Percentiles rank a stretch among this genome's conserved stretches.
phyloP scores from a whole-genome alignment of 2,888 invertebrate species.

The Apamea monoglypha region DNA sequence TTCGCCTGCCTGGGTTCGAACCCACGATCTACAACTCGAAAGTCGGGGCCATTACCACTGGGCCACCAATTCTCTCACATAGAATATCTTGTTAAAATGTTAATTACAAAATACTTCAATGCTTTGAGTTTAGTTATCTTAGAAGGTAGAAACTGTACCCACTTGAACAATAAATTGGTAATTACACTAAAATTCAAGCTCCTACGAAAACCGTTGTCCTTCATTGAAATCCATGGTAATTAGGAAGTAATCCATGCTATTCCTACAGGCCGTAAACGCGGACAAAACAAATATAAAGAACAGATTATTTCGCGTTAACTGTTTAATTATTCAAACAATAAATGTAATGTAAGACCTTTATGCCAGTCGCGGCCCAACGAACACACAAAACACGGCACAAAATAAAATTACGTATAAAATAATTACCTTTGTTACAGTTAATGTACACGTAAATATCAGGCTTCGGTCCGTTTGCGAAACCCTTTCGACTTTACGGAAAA shows the following conservation, averaged over 20 bases:
- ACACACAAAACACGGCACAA: conserved; percentile 48
- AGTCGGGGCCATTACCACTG: no score
- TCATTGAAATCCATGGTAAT: conserved; percentile 10
- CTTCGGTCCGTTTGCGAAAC: conserved; percentile 46
- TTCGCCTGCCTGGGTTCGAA: no score
- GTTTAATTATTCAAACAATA: conserved; percentile 65
- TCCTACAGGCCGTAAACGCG: conserved; percentile 12
- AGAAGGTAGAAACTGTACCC: background rate
- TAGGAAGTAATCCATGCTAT: conserved; percentile 27
- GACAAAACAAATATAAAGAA: conserved; percentile 58
- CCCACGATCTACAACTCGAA: no score
- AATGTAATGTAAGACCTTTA: conserved; percentile 54
- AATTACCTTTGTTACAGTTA: conserved; percentile 58
- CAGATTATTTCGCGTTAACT: conserved; percentile 53
- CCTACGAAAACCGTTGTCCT: background rate
- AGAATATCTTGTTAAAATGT: no score
- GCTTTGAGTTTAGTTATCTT: background rate
- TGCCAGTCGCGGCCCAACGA: conserved; percentile 34
- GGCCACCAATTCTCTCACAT: no score
- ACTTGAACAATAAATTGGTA: background rate
- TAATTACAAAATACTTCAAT: conserved; percentile 5
- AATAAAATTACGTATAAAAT: conserved; percentile 56
- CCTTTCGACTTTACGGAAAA: conserved; percentile 47
- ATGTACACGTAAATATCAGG: conserved; percentile 59
- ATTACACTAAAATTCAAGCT: background rate